phyloP scores from a whole-genome alignment of 2,113 vertebrate species.

The Peucedramus taeniatus region DNA sequence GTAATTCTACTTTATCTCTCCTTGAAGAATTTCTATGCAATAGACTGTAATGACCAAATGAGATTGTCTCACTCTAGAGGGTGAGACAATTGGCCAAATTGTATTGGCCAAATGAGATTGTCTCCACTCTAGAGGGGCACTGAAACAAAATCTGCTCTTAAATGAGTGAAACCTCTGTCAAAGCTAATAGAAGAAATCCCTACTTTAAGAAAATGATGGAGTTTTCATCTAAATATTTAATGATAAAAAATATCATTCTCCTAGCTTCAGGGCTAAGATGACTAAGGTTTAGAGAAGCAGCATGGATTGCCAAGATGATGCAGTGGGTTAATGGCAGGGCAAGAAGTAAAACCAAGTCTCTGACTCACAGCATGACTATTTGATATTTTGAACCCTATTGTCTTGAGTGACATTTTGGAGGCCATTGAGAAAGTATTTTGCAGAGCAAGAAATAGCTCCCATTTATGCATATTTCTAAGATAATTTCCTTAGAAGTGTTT shows the following conservation, averaged over 20 bases:
- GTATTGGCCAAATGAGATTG: not conserved
- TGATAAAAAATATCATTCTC: not conserved
- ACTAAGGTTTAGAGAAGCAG: not conserved
- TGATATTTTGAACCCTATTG: slow-evolving; percentile 32
- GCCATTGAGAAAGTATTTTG: slow-evolving; percentile 38
- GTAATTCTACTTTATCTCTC: not conserved
- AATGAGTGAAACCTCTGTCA: not conserved
- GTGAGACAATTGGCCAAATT: too few species aligned
- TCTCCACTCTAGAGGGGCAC: not conserved
- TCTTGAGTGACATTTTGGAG: slow-evolving; percentile 10
- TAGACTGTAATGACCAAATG: not conserved
- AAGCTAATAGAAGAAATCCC: not conserved
- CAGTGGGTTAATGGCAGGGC: not conserved
- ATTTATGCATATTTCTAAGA: not conserved
- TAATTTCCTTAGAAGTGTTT: slow-evolving; percentile 22
- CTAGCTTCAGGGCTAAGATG: not conserved
- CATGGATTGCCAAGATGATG: not conserved
- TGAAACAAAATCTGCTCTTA: not conserved
- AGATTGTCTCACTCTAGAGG: not conserved
- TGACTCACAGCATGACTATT: not conserved
- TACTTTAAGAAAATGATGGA: not conserved
- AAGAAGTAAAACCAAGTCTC: not conserved
- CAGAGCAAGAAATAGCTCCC: slow-evolving; percentile 18
- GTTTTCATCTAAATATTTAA: not conserved
- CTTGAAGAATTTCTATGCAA: not conserved